These are phyloP conservation scores for Erannis defoliaria DNA, from an alignment of 2,888 invertebrate species.

Conservation along the genomic window DNA sequence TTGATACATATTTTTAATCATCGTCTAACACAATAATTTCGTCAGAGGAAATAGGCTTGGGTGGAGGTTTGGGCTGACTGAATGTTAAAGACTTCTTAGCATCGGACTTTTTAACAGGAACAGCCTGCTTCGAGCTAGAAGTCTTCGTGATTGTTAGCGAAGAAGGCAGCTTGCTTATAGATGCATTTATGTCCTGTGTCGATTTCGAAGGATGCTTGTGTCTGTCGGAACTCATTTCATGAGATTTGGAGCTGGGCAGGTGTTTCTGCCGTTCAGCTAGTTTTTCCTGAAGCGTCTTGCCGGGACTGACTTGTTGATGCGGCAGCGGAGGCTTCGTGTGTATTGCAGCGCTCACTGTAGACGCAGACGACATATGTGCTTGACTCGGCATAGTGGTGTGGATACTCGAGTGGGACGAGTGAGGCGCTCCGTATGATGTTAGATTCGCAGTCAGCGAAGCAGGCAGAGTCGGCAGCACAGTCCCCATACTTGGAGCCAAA, in stretches of 20 bases:
- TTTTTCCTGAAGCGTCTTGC: slow-evolving; percentile 90
- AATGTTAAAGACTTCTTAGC: slow-evolving; percentile 70
- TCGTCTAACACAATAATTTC: slow-evolving; percentile 82
- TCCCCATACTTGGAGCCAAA: slow-evolving; percentile 74
- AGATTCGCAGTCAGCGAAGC: slow-evolving; percentile 72
- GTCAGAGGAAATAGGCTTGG: slow-evolving; percentile 71
- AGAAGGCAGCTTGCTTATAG: slow-evolving; percentile 81
- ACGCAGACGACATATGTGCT: slow-evolving; percentile 69
- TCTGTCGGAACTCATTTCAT: slow-evolving; percentile 20
- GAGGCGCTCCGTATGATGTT: slow-evolving; percentile 54
- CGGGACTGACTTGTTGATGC: slow-evolving; percentile 83
- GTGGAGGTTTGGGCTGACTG: slow-evolving; percentile 65
- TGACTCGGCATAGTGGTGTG: slow-evolving; percentile 60
- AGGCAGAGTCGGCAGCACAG: slow-evolving; percentile 71
- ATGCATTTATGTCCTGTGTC: slow-evolving; percentile 66
- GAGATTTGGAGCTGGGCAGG: slow-evolving; percentile 59
- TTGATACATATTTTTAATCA: slow-evolving; percentile 57
- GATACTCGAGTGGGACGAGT: slow-evolving; percentile 46
- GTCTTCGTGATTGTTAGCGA: slow-evolving; percentile 84
- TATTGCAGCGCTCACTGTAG: slow-evolving; percentile 61
- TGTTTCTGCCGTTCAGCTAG: slow-evolving; percentile 88
- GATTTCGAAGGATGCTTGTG: slow-evolving; percentile 46
- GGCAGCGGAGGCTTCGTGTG: slow-evolving; percentile 74
- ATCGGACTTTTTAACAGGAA: slow-evolving; percentile 63
- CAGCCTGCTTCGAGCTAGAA: slow-evolving; percentile 55